Percentiles rank a stretch among this genome's conserved stretches.
These are phyloP conservation scores for Liposcelis brunnea DNA, from an alignment of 2,888 invertebrate species.

Conservation along the genomic window DNA sequence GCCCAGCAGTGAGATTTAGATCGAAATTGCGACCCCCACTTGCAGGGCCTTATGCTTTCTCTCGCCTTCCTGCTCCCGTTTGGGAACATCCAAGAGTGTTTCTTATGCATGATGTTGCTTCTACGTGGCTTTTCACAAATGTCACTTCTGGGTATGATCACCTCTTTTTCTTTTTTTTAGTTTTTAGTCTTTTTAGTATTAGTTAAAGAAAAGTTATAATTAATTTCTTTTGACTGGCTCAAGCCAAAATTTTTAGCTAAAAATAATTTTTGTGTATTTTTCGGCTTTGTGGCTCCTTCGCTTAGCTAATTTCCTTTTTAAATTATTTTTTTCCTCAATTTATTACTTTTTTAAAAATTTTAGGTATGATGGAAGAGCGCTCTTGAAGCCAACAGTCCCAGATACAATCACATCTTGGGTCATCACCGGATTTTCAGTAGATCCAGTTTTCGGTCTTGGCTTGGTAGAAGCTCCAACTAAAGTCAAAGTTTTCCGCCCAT, in stretches of 20 bases:
- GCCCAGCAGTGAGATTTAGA: conserved; percentile 31
- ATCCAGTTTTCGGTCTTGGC: conserved; percentile 58
- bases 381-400: conserved; percentile 39
- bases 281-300: no score
- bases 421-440: conserved; percentile 64
- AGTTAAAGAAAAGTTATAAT: neutral
- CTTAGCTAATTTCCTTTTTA: no score
- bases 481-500: conserved; percentile 61
- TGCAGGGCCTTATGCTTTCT: conserved; percentile 82
- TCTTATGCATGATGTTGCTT: conserved; percentile 49
- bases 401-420: conserved; percentile 74
- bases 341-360: neutral
- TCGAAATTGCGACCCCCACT: conserved; percentile 46
- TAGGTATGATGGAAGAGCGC: conserved; percentile 20
- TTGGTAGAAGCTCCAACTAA: conserved; percentile 46
- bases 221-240: conserved; percentile 10
- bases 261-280: no score
- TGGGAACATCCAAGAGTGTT: conserved; percentile 66
- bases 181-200: neutral
- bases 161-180: conserved; percentile 8
- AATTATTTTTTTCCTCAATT: no score
- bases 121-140: conserved; percentile 74
- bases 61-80: conserved; percentile 61
- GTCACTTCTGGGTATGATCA: conserved; percentile 51
- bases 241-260: no score